Evolutionary conservation across 2,113 vertebrate species (phyloP).

Genomic region (Aleadryas rufinucha): DNA sequence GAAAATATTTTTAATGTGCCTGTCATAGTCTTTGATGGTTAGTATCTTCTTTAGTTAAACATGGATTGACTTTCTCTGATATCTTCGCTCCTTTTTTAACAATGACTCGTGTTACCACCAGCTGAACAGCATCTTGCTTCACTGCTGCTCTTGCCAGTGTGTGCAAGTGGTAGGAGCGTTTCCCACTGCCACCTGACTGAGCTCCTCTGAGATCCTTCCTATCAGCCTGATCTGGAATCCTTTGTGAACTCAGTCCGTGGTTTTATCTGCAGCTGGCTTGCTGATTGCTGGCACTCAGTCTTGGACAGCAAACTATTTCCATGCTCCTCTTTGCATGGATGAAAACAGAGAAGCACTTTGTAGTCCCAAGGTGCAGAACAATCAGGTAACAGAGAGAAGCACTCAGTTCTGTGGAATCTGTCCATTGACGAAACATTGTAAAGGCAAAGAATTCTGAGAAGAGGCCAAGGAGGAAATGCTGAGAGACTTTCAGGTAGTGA

Average conservation of each 20-base stretch:
- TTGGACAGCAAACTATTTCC: background rate
- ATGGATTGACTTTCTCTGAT: background rate
- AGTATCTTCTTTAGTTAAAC: background rate
- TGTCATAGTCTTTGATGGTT: accelerated
- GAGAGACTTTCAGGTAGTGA: background rate
- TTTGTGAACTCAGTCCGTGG: background rate
- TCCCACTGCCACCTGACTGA: background rate
- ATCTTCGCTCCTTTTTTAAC: background rate
- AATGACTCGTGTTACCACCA: background rate
- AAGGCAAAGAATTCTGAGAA: background rate
- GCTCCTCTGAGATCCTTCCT: background rate
- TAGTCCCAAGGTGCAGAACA: background rate
- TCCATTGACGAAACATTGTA: background rate
- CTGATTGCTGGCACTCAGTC: background rate
- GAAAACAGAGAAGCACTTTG: background rate
- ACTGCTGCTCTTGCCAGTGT: background rate
- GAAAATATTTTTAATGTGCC: background rate
- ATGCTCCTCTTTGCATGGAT: background rate
- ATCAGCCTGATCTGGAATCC: background rate
- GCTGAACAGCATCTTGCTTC: background rate
- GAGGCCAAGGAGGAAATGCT: background rate
- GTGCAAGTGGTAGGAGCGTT: background rate
- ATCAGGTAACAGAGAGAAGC: background rate
- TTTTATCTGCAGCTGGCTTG: background rate
- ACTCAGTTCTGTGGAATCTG: background rate